phyloP scores from a whole-genome alignment of 53 echinoderm and acorn worm genomes.

The Temnopleurus reevesii region DNA sequence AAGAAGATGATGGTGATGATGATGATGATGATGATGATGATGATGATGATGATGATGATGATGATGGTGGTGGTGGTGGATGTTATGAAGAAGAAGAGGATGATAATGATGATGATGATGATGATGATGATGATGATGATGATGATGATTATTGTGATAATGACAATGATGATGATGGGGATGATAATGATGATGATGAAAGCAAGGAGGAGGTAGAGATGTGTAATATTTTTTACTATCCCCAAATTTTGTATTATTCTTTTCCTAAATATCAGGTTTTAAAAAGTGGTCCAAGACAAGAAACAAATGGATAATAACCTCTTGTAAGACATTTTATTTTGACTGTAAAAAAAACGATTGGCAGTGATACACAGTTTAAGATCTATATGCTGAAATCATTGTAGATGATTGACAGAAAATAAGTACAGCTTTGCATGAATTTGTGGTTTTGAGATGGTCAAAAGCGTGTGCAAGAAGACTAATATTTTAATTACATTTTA shows the following conservation, averaged over 20 bases:
- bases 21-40: neutral
- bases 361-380: too few relatives aligned
- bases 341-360: too few relatives aligned
- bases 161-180: neutral
- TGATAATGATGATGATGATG: neutral
- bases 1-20: neutral
- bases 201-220: too few relatives aligned
- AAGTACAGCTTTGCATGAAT: conserved; percentile 5
- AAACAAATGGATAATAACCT: neutral
- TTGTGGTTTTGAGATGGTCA: neutral
- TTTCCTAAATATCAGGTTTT: too few relatives aligned
- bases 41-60: conserved; percentile 25
- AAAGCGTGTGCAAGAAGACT: neutral
- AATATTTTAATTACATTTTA: neutral
- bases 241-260: neutral
- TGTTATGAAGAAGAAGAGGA: neutral
- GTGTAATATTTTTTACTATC: neutral
- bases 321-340: neutral
- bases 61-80: neutral
- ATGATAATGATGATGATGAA: neutral
- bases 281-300: neutral
- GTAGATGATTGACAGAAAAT: neutral
- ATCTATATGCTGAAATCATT: neutral
- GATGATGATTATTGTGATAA: neutral
- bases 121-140: neutral